phyloP scores from a whole-genome alignment of 2,888 invertebrate species.

The Machimus rusticus region DNA sequence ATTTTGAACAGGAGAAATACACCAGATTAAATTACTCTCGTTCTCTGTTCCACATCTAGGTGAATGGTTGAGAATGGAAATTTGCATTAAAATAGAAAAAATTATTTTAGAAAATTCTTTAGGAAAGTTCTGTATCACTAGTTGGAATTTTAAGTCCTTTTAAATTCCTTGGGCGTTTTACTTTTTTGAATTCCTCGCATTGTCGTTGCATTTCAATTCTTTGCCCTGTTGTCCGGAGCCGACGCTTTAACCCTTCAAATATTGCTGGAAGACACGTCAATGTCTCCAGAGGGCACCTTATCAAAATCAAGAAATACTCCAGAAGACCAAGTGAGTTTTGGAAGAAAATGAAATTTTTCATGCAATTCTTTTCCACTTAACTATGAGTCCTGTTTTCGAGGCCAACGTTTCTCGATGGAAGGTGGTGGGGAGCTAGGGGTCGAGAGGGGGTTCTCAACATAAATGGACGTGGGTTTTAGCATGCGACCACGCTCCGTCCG shows the following conservation, averaged over 20 bases:
- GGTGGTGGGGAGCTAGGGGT: neutral
- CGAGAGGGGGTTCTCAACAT: neutral
- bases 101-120: neutral
- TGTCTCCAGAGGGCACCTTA: neutral
- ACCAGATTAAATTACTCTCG: neutral
- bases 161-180: neutral
- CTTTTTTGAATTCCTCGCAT: neutral
- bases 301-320: neutral
- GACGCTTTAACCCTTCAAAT: neutral
- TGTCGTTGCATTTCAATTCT: neutral
- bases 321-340: neutral
- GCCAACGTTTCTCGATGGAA: neutral
- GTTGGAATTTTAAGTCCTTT: neutral
- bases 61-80: neutral
- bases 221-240: neutral
- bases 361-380: neutral
- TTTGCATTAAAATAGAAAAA: neutral
- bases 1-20: neutral
- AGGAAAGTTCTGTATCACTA: neutral
- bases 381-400: neutral
- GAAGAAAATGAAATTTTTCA: neutral
- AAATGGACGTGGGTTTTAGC: neutral
- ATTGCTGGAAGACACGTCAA: neutral
- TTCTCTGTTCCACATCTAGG: neutral
- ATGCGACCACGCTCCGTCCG: neutral